Base-by-base conservation (phyloP, 2,797 vertebrate genomes). In the Tokudaia tokunoshimensis region DNA sequence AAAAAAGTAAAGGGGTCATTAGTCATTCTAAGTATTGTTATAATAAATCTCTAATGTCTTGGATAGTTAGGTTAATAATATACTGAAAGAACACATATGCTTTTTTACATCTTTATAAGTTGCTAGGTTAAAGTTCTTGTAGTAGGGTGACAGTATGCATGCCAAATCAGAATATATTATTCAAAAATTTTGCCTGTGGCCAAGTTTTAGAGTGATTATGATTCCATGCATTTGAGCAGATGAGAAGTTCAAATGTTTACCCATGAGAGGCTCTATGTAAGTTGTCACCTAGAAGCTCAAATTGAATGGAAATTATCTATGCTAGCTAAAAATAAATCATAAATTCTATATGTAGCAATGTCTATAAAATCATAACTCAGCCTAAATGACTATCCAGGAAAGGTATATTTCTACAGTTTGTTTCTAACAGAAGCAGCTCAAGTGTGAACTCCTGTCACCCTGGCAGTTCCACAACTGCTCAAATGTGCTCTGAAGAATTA, bases 161-260 rank as follows among this genome's bases (percentile, higher is more conserved):
- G 44, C 92, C 79, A 20, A 84, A 89, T 91, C 59, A 94, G 65
- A 97, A 95, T 41, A 34, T 79, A 88, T 84, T 95, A 84, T 87
- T 94, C 91, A 95, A 97, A 65, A 55, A 14, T 75, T 86, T 95
- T 91, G 92, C 95, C 96, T 81, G 61, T 95, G 94, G 95, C 86
- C 86, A 94, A 50, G 20, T 95, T 94, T 85, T 94, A 87, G 83
- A 47, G 70, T 78, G 74, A 75, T 96, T 96, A 91, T 76, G 57
- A 97, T 94, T 89, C 57, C 92, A 97, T 57, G 78, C 76, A 94
- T 95, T 86, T 91, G 24, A 86, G 55, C 57, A 92, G 41, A 89
- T 59, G 22, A 96, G 61, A 94, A 44, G 34, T 92, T 50, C 72
- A 72, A 84, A 37, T 96, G 34, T 95, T 96, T 88, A 80, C 59